A percentile compares a stretch with the other conserved stretches of the same genome.
Evolutionary conservation across 1,140 invertebrate species (phyloP).

Genomic region (Babylonia areolata): DNA sequence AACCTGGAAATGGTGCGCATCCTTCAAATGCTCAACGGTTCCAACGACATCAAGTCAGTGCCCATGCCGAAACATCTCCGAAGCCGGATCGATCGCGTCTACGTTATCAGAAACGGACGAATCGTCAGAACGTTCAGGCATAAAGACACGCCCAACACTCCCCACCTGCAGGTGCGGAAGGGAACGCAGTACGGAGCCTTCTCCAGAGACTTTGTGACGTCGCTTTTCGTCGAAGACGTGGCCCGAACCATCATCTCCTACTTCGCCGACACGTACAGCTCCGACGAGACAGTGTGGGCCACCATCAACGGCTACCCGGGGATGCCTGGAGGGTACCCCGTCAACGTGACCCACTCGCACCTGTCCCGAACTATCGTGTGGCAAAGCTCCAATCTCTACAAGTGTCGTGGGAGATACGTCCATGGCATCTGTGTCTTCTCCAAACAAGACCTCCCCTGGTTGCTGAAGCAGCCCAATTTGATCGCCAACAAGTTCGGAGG

Average conservation of each 20-base stretch:
- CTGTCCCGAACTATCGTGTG: slow-evolving; percentile 22
- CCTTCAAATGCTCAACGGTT: slow-evolving; percentile 57
- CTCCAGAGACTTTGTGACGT: slow-evolving; percentile 56
- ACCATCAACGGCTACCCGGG: slow-evolving; percentile 55
- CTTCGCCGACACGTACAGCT: slow-evolving; percentile 57
- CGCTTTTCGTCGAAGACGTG: slow-evolving; percentile 49
- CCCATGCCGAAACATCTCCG: slow-evolving; percentile 38
- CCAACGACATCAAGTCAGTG: slow-evolving; percentile 63
- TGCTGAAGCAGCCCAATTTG: slow-evolving; percentile 57
- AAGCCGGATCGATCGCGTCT: slow-evolving; percentile 40
- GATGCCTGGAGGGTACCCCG: slow-evolving; percentile 56
- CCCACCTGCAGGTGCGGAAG: slow-evolving; percentile 53
- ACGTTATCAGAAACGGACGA: slow-evolving; percentile 35
- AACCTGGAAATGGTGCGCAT: slow-evolving; percentile 67
- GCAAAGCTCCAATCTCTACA: slow-evolving; percentile 30
- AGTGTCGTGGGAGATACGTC: slow-evolving; percentile 13
- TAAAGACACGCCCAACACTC: slow-evolving; percentile 45
- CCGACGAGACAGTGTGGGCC: slow-evolving; percentile 62
- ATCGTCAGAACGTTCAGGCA: slow-evolving; percentile 43
- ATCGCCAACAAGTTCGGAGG: slow-evolving; percentile 72
- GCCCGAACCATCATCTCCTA: slow-evolving; percentile 49
- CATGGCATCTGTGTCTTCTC: slow-evolving; percentile 22
- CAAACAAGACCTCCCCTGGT: slow-evolving; percentile 62
- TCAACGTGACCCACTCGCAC: slow-evolving; percentile 41
- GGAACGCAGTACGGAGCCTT: slow-evolving; percentile 60